Conservation (phyloP, 1,140 invertebrate species). For the Drosophila seguyi region DNA sequence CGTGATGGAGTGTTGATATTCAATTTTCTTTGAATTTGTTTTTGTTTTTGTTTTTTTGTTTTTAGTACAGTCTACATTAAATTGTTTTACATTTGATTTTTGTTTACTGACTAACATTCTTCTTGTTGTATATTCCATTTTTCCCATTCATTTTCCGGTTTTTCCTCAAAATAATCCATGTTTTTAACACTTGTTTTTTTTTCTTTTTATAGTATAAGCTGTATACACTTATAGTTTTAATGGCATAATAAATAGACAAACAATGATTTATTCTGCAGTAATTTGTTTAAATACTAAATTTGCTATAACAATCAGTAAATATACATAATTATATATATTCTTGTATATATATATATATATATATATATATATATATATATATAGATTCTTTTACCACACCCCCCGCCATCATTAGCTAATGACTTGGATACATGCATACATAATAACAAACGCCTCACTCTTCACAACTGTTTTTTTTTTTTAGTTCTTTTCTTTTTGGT, state of each 20-base stretch:
- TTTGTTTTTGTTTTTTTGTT: too few relatives aligned
- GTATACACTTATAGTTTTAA: slow-evolving; percentile 44
- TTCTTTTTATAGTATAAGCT: slow-evolving; percentile 43
- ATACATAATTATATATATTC: slow-evolving; percentile 29
- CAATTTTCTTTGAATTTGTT: slow-evolving; percentile 35
- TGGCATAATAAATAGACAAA: slow-evolving; percentile 53
- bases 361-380: too few relatives aligned
- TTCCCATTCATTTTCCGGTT: too few relatives aligned
- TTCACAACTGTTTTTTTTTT: slow-evolving; percentile 29
- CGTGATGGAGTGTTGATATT: slow-evolving; percentile 53
- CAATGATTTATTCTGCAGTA: slow-evolving; percentile 35
- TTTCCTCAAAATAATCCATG: slow-evolving; percentile 50
- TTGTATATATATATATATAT: slow-evolving; percentile 16
- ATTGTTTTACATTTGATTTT: slow-evolving; percentile 57
- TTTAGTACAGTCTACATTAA: slow-evolving; percentile 53
- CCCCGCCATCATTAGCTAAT: slow-evolving; percentile 27
- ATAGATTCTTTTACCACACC: slow-evolving; percentile 1
- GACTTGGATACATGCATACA: slow-evolving; percentile 41
- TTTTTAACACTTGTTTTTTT: too few relatives aligned
- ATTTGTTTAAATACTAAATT: slow-evolving; percentile 46
- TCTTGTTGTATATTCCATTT: slow-evolving; percentile 35
- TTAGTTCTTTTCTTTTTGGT: too few relatives aligned
- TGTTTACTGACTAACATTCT: slow-evolving; percentile 47
- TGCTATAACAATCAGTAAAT: slow-evolving; percentile 48
- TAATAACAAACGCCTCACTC: slow-evolving; percentile 45